Evolutionary conservation across 1,140 invertebrate species (phyloP), one percentile per base, ranked within the genome.

Genomic region (Arctopsyche grandis): DNA sequence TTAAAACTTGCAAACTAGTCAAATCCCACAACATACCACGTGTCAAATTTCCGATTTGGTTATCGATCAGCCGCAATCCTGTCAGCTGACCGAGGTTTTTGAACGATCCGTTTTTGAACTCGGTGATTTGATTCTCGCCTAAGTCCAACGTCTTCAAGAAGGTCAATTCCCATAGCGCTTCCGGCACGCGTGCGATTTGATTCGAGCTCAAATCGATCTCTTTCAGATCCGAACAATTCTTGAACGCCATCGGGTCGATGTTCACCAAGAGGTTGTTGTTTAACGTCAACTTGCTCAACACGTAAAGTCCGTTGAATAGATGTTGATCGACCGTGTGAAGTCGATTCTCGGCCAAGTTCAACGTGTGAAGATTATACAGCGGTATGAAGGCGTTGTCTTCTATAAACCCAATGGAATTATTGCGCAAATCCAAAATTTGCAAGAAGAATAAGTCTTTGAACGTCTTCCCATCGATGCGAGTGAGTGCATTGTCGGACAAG

Each of bases 201-300:
- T 98, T 98, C 16, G 94, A 93, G 84, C 95, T 94, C 22, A 98
- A 88, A 88, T 97, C 95, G 1, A 99, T 87, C 83, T 97, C 95
- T 86, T 95, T 95, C n/a, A 98, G 88, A 83, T 94, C 94, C 4
- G 95, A 96, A 84, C 95, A 95, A 87, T 97, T 98, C 86, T 92
- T 93, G 84, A 97, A 97, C n/a, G 96, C 93, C 82, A 94, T 92
- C 10, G 91, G 88, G 85, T 96, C 94, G 78, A 97, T 91, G 80
- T 89, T 92, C n/a, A 92, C 91, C 14, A 98, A 91, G 75, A 93
- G 88, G 88, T 97, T 97, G 80, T 94, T 94, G 83, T 96, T 96
- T 0, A 97, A 87, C 9, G 93, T 95, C 14, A 97, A 88, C 85
- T 95, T 94, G 82, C 92, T 95, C 5, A 97, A 87, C 16, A 96